Evolutionary conservation across 2,797 vertebrate genomes (phyloP).

Genomic region (Galaxias olidus): DNA sequence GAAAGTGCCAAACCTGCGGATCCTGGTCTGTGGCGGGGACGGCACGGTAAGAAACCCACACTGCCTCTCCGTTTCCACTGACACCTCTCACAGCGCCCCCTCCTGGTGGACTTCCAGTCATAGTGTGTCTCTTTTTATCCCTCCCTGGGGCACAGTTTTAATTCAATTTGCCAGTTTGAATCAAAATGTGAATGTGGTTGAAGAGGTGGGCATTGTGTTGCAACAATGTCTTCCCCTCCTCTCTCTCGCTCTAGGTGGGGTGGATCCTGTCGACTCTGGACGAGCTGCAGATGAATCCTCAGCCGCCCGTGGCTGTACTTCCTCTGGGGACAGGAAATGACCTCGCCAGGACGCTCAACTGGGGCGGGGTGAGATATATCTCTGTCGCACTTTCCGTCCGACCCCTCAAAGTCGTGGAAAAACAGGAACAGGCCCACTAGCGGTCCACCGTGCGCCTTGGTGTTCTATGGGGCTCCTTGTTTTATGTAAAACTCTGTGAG

Average conservation of each 20-base stretch:
- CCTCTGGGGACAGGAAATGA: conserved; percentile 98
- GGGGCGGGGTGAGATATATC: conserved; percentile 92
- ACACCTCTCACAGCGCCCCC: background rate
- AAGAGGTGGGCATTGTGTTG: too few relatives aligned
- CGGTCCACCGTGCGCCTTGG: too few relatives aligned
- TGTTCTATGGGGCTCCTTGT: too few relatives aligned
- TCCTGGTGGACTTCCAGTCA: too few relatives aligned
- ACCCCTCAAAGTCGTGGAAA: too few relatives aligned
- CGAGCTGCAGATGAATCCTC: conserved; percentile 92
- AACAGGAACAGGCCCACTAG: too few relatives aligned
- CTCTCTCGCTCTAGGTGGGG: conserved; percentile 82
- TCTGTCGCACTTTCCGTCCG: background rate
- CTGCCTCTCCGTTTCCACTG: background rate
- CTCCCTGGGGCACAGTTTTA: too few relatives aligned
- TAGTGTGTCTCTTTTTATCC: too few relatives aligned
- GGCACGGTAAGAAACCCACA: conserved; percentile 84
- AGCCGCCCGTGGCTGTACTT: conserved; percentile 96
- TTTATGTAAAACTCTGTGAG: too few relatives aligned
- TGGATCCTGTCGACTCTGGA: conserved; percentile 97
- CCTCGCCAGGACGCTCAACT: conserved; percentile 98
- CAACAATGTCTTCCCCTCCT: conserved; percentile 10
- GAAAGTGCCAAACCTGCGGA: conserved; percentile 97
- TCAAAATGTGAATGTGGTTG: too few relatives aligned
- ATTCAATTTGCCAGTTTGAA: too few relatives aligned
- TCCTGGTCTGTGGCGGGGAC: conserved; percentile 95